phyloP scores from a whole-genome alignment of 2,113 vertebrate genomes.

The Sturnus vulgaris region DNA sequence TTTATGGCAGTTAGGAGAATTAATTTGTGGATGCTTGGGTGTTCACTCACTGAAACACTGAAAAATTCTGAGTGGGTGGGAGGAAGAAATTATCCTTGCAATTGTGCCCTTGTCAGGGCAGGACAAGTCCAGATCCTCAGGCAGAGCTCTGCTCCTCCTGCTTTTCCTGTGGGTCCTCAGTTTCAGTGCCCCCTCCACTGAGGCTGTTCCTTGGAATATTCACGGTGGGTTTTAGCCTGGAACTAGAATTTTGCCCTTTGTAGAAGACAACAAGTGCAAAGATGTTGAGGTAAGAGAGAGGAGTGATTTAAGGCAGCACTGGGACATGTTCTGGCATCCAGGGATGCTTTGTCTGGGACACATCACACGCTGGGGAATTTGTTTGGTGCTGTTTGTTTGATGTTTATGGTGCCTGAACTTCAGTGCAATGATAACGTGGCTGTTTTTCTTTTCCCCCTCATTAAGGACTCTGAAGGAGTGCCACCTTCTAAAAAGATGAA shows the following conservation, averaged over 20 bases:
- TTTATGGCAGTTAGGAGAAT: neutral
- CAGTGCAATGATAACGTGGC: neutral
- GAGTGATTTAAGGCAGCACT: neutral
- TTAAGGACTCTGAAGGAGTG: constrained; percentile 88
- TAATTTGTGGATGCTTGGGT: neutral
- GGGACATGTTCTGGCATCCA: neutral
- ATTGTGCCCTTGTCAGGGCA: neutral
- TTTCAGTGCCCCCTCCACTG: neutral
- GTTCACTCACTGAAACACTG: neutral
- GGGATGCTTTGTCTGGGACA: neutral
- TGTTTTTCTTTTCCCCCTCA: constrained; percentile 25
- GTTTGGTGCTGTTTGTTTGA: neutral
- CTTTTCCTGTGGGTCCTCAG: neutral
- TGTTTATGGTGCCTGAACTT: neutral
- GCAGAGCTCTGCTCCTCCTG: neutral
- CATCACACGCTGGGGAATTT: neutral
- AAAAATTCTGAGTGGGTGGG: neutral
- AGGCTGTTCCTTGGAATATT: neutral
- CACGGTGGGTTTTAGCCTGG: neutral
- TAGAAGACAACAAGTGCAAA: neutral
- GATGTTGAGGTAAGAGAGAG: neutral
- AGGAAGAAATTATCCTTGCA: neutral
- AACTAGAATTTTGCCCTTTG: neutral
- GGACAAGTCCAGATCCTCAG: neutral
- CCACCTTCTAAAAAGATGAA: constrained; percentile 94